phyloP scores from a whole-genome alignment of 92 coral and sea anemone species.

The Phenganax subtilis region DNA sequence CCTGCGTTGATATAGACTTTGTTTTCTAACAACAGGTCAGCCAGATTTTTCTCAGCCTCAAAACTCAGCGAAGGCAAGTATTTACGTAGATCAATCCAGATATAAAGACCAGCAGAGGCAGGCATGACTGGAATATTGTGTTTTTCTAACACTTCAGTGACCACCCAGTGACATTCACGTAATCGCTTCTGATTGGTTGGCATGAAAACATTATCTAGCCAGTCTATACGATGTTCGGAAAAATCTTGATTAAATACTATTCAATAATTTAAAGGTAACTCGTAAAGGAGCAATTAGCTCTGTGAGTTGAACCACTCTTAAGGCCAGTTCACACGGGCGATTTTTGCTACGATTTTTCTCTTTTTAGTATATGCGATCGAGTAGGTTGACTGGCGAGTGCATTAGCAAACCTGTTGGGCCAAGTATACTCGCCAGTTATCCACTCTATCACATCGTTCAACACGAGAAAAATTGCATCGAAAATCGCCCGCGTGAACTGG shows the following conservation, averaged over 20 bases:
- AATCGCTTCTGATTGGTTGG: slow-evolving; percentile 76
- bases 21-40: slow-evolving; percentile 50
- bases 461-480: too few species aligned
- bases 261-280: background rate
- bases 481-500: too few species aligned
- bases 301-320: too few species aligned
- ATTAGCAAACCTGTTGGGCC: too few species aligned
- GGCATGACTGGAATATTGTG: slow-evolving; percentile 59
- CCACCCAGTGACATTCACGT: slow-evolving; percentile 60
- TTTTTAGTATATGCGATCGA: too few species aligned
- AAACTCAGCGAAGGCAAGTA: slow-evolving; percentile 56
- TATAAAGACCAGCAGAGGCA: slow-evolving; percentile 64
- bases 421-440: too few species aligned
- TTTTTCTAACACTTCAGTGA: slow-evolving; percentile 62
- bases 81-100: slow-evolving; percentile 83
- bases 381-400: too few species aligned
- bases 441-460: too few species aligned
- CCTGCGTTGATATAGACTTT: slow-evolving; percentile 72
- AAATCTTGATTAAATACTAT: background rate
- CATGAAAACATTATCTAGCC: slow-evolving; percentile 70
- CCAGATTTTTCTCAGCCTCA: slow-evolving; percentile 61
- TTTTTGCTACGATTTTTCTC: too few species aligned
- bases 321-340: too few species aligned
- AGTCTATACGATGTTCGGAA: slow-evolving; percentile 48
- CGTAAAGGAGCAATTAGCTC: too few species aligned